Evolutionary conservation across 2,797 vertebrate genomes (phyloP), one percentile per base, ranked within the genome.

Genomic region (Sebastes melanostomus): DNA sequence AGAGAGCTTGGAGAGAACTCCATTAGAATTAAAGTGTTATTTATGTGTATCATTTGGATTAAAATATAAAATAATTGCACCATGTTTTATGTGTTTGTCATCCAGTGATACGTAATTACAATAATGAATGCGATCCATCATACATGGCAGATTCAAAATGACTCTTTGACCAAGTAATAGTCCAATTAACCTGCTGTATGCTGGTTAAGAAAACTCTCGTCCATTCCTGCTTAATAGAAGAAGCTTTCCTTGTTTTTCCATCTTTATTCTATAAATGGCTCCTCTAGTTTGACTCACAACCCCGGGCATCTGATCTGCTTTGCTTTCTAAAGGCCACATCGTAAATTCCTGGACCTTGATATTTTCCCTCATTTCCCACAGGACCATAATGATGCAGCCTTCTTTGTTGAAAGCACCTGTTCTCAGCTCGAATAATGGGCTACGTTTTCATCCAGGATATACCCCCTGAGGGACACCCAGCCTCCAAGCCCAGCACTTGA

Each of bases 341-440:
- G 50, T 85, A 87, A 89, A 89, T 88, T 86, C 78, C 72, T 76
- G 74, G 81, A 79, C 85, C 85, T 91, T 89, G 88, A 93, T 91
- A 90, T 91, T 88, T 87, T 69, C 77, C 78, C 73, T 83, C 74
- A 77, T 82, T 85, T 88, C 87, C 86, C 88, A 66, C 66, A 88
- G 85, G 92, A 73, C 65, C 67, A 8, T 86, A 78, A 81, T 77
- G 88, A 91, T 91, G 83, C 84, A 62, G 79, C 10, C 12, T 24
- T 82, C 89, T 92, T 91, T 92, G 87, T 87, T 90, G 88, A 92
- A 91, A 90, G 86, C 93, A 94, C 90, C 93, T 93, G 93, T 93
- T 94, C 90, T 83, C 80, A 72, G 75, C 83, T 83, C 34, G 12
- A 91, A 90, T 90, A 91, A 91, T 85, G 89, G 86, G 75, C 78